Base-by-base conservation (phyloP, 2,113 vertebrate species). In the Ifrita kowaldi region DNA sequence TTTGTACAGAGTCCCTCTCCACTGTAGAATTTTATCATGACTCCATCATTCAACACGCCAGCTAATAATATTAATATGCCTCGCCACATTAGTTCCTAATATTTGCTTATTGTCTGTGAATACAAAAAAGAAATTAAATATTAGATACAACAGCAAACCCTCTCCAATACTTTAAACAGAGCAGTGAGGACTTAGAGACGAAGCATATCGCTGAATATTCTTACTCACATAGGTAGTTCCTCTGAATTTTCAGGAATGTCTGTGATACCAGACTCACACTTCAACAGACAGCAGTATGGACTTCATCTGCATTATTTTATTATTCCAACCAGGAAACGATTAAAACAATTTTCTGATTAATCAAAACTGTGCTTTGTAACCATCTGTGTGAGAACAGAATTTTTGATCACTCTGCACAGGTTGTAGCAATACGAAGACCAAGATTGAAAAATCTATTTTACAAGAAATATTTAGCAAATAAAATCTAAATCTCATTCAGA, bases 321-420 rank as follows among this genome's bases (percentile, higher is more conserved):
- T 95, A 92, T 95, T 97, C 94, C 63, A 96, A 93, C 94, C 63
- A 96, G 93, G 78, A 87, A 97, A 98, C 84, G 63, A 97, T 98
- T 96, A 98, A 97, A 97, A 94, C 87, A 95, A 93, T 97, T 98
- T 96, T 98, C 89, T 97, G 95, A 97, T 97, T 98, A 97, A 97
- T 97, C 97, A 97, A 89, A 97, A 95, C 50, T 13, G 7, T 95
- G 92, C 89, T 96, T 97, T 96, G 82, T 71, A 98, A 97, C 85
- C 69, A 87, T 77, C 78, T 14, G 0, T 92, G 77, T 91, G 95
- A 97, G 96, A 97, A 90, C 68, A 78, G 97, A 98, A 97, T 97
- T 97, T 97, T 97, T 97, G 97, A 97, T 96, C 65, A 57, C 49
- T 78, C 42, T 91, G 39, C 71, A 44, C 1, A 2, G 47, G 41